Percentiles rank a stretch among this genome's conserved stretches.
These are phyloP conservation scores for Poecile atricapillus DNA, from an alignment of 2,113 vertebrate species.

Conservation along the genomic window DNA sequence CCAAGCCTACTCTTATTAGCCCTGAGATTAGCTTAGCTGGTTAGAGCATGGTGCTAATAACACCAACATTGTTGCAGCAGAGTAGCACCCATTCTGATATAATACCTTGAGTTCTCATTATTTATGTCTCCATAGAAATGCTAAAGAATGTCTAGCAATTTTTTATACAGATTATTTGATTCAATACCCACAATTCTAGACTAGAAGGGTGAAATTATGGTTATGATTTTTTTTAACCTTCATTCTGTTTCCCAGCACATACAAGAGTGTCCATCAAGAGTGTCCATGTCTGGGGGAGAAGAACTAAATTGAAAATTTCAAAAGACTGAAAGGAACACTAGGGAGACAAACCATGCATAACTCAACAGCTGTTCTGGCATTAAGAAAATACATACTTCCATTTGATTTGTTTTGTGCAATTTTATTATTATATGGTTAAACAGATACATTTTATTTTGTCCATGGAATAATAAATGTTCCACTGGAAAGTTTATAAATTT, in stretches of 20 bases:
- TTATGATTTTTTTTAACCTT: background rate
- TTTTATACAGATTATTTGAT: background rate
- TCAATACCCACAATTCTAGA: background rate
- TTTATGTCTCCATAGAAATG: background rate
- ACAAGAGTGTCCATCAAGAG: background rate
- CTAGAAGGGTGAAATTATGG: background rate
- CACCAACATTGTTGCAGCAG: rapidly evolving
- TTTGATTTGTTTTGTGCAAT: background rate
- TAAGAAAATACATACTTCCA: background rate
- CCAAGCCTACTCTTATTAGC: background rate
- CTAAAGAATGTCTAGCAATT: background rate
- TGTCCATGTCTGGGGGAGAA: rapidly evolving
- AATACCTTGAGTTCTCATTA: background rate
- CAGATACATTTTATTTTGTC: background rate
- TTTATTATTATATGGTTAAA: background rate
- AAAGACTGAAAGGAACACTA: background rate
- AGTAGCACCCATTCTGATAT: background rate
- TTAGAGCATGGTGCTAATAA: background rate
- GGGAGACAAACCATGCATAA: background rate
- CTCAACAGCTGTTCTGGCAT: background rate
- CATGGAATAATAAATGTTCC: background rate
- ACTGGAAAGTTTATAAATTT: background rate
- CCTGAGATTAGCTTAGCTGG: background rate
- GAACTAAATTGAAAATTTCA: background rate
- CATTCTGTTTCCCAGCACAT: background rate